These are phyloP conservation scores for Cranoglanis bouderius DNA, from an alignment of 2,113 vertebrate species.

Conservation along the genomic window DNA sequence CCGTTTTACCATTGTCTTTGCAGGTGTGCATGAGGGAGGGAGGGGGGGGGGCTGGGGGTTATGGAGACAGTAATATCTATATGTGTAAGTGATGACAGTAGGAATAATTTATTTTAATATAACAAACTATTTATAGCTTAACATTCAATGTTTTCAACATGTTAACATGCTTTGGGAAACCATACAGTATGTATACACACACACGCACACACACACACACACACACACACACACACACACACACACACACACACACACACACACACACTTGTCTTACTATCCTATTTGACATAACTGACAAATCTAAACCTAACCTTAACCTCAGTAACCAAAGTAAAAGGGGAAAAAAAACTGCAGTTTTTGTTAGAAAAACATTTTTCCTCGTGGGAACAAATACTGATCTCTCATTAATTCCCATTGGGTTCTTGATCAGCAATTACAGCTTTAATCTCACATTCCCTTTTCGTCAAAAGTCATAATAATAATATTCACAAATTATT, in stretches of 20 bases:
- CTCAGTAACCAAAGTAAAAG: neutral
- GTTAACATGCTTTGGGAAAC: neutral
- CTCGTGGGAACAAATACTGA: slow-evolving; percentile 13
- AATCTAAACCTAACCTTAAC: neutral
- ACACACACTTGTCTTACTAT: neutral
- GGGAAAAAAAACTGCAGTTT: neutral
- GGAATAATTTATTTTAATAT: neutral
- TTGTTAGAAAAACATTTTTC: neutral
- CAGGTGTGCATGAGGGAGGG: neutral
- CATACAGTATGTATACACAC: neutral
- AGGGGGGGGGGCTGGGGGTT: no score
- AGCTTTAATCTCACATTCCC: slow-evolving; percentile 24
- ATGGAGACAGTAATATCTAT: neutral
- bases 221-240: neutral
- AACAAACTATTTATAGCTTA: neutral
- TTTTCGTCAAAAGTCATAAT: slow-evolving; percentile 40
- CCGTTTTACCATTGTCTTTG: slow-evolving; percentile 43
- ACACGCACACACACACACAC: neutral
- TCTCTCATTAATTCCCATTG: slow-evolving; percentile 3
- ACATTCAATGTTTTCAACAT: neutral
- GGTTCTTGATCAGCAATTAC: slow-evolving; percentile 18
- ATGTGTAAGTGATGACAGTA: neutral
- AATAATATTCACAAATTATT: slow-evolving; percentile 49
- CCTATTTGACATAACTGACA: neutral
- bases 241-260: neutral